These are phyloP conservation scores for Stenchaetothrips biformis DNA, from an alignment of 2,888 invertebrate genomes.

Conservation along the genomic window DNA sequence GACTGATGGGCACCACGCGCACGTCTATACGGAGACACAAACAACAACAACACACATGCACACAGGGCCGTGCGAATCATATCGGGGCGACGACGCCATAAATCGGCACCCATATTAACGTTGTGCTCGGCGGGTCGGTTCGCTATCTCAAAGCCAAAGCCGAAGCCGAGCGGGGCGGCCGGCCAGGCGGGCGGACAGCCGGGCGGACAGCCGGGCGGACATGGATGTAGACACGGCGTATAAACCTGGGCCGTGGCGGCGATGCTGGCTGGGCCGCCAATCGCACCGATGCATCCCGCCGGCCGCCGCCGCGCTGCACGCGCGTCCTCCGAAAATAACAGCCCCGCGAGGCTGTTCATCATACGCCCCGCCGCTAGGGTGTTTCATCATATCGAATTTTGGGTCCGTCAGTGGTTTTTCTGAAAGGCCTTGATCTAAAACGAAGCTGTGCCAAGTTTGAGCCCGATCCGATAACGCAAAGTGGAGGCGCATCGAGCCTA, in stretches of 20 bases:
- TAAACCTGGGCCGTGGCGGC: neutral
- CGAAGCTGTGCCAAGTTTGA: no score
- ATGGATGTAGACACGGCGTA: constrained; percentile 25
- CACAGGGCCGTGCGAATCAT: no score
- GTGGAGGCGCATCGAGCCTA: no score
- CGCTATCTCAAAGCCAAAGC: neutral
- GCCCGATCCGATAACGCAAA: no score
- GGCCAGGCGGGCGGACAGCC: neutral
- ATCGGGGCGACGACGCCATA: no score
- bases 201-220: neutral
- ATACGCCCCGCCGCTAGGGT: neutral
- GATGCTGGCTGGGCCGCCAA: neutral
- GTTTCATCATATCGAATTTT: no score
- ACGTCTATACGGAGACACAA: no score
- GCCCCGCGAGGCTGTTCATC: neutral
- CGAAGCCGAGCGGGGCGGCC: neutral
- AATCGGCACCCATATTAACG: no score
- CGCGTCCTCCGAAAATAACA: neutral
- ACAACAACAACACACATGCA: no score
- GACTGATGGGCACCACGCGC: no score
- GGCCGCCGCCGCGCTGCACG: neutral
- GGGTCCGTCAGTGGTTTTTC: no score
- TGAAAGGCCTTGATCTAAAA: no score
- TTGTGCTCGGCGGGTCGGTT: neutral
- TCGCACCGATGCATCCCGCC: neutral